phyloP scores from a whole-genome alignment of 2,888 invertebrate genomes.

The Metopia argyrocephala region DNA sequence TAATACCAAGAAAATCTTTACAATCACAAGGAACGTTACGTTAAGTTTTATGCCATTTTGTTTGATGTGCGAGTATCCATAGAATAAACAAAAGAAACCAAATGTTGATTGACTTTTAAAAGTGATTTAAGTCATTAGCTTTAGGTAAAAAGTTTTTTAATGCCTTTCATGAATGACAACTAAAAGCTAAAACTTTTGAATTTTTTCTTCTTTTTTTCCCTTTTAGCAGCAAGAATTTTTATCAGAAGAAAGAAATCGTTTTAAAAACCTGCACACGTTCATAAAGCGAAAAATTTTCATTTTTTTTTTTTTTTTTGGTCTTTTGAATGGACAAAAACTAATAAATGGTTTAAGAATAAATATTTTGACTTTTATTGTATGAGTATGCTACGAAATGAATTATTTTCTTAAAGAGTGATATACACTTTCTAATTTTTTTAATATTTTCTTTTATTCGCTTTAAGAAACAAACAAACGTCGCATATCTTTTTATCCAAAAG shows the following conservation, averaged over 20 bases:
- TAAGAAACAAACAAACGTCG: no score
- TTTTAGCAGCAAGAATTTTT: constrained; percentile 10
- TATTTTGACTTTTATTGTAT: background rate
- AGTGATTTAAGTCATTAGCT: constrained; percentile 69
- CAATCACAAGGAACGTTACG: no score
- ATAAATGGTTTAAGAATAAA: constrained; percentile 18
- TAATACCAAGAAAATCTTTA: no score
- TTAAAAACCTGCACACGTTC: background rate
- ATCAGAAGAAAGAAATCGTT: background rate
- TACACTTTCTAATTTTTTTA: no score
- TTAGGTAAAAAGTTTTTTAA: constrained; percentile 47
- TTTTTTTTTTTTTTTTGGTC: background rate
- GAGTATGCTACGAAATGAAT: constrained; percentile 4
- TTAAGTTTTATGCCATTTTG: background rate
- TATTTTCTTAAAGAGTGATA: constrained; percentile 35
- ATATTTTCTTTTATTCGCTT: no score
- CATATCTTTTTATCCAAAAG: no score
- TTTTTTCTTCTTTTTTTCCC: background rate
- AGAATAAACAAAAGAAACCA: constrained; percentile 31
- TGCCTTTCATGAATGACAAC: constrained; percentile 20
- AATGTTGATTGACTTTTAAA: constrained; percentile 70
- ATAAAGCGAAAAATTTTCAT: background rate
- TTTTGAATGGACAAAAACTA: background rate
- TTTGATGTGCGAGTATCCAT: background rate
- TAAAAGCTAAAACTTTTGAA: background rate